These are phyloP conservation scores for Cephus spinipes DNA, from an alignment of 2,888 invertebrate species.

Conservation along the genomic window DNA sequence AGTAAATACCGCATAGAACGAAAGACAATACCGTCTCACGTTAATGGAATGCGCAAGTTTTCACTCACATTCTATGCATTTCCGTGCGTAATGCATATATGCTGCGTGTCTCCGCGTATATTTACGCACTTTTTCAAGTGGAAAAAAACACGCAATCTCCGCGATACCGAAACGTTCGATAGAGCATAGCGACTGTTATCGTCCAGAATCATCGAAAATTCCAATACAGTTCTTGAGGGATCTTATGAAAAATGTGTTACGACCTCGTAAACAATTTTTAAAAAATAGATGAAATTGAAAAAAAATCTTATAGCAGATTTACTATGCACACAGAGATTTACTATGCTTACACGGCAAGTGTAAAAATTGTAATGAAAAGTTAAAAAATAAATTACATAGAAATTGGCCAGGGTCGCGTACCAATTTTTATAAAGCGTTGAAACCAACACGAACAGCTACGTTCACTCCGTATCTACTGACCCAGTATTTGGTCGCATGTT, in stretches of 20 bases:
- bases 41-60: constrained; percentile 35
- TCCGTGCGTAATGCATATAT: constrained; percentile 4
- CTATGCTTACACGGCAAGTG: background rate
- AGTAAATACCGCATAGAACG: background rate
- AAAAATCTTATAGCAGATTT: background rate
- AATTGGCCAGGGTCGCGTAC: background rate
- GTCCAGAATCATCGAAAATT: background rate
- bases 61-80: constrained; percentile 40
- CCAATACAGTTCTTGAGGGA: background rate
- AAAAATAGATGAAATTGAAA: background rate
- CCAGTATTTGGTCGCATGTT: constrained; percentile 26
- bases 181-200: background rate
- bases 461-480: constrained; percentile 36
- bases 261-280: background rate
- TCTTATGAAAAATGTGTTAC: background rate
- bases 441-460: constrained; percentile 16
- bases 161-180: background rate
- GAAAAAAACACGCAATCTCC: background rate
- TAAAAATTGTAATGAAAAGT: background rate
- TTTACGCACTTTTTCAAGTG: background rate
- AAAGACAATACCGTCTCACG: constrained; percentile 26
- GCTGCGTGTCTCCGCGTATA: background rate
- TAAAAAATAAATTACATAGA: background rate
- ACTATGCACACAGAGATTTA: background rate
- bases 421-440: background rate